A percentile compares a stretch with the other conserved stretches of the same genome.
Evolutionary conservation across 2,113 vertebrate genomes (phyloP).

Genomic region (Cricetomys ansorgei): DNA sequence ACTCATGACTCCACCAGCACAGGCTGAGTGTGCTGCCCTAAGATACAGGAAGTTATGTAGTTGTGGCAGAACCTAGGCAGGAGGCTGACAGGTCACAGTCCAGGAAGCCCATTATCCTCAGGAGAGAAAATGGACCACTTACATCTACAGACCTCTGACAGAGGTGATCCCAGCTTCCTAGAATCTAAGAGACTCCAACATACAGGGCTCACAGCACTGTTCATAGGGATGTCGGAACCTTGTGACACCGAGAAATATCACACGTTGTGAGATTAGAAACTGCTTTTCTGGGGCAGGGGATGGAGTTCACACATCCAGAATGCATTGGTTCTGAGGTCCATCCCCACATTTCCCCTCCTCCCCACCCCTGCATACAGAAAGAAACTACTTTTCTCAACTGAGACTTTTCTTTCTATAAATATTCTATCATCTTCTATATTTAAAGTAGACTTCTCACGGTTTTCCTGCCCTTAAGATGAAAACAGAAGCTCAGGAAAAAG

Average conservation of each 20-base stretch:
- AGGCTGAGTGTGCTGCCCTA: background rate
- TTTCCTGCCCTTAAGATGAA: constrained; percentile 38
- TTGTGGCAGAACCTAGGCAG: background rate
- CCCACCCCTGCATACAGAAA: background rate
- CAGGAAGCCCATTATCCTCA: background rate
- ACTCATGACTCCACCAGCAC: background rate
- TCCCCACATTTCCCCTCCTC: background rate
- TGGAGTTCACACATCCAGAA: background rate
- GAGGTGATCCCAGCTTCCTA: background rate
- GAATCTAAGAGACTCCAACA: background rate
- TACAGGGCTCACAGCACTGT: background rate
- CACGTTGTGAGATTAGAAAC: background rate
- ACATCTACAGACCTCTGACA: background rate
- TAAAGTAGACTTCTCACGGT: constrained; percentile 44
- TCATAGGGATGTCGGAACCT: background rate
- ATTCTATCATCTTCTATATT: background rate
- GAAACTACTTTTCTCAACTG: background rate
- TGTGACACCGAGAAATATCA: background rate
- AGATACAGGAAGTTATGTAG: background rate
- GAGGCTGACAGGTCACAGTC: background rate
- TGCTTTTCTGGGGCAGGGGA: background rate
- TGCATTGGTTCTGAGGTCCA: background rate
- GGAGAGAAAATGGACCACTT: background rate
- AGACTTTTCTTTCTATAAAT: constrained; percentile 24
- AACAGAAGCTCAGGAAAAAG: background rate